Percentiles rank a stretch among this genome's conserved stretches.
Evolutionary conservation across 1,140 invertebrate species (phyloP).

Genomic region (Rhyzopertha dominica): DNA sequence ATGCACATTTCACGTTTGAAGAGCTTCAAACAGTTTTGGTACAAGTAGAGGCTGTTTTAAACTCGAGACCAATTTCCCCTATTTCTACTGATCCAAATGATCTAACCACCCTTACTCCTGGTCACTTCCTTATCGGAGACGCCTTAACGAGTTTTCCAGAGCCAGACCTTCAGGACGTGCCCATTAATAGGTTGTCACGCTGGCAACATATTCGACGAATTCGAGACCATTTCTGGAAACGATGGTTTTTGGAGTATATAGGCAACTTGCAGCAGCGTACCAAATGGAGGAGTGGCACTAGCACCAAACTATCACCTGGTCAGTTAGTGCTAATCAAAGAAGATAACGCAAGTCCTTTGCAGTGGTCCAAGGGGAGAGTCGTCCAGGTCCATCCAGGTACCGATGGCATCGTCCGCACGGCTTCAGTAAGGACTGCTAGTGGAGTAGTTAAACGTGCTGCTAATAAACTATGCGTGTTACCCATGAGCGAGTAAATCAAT

Average conservation of each 20-base stretch:
- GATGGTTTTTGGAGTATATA: conserved; percentile 33
- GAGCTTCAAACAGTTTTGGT: conserved; percentile 8
- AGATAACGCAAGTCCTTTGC: no score
- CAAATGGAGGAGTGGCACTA: no score
- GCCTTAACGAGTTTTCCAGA: conserved; percentile 23
- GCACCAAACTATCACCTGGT: no score
- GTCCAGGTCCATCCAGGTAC: no score
- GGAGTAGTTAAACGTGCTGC: no score
- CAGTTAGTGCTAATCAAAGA: no score
- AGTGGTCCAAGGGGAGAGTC: no score
- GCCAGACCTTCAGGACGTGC: conserved; percentile 3
- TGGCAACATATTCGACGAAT: conserved; percentile 27
- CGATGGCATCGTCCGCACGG: no score
- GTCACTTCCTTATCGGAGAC: conserved; percentile 8
- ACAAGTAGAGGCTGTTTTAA: conserved; percentile 7
- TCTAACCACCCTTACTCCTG: conserved; percentile 8
- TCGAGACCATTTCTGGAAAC: conserved; percentile 30
- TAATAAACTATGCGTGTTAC: no score
- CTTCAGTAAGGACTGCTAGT: no score
- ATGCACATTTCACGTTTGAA: no score
- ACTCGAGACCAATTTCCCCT: conserved; percentile 13
- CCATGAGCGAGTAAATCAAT: no score
- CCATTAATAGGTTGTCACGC: conserved; percentile 10
- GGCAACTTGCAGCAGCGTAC: conserved; percentile 19
- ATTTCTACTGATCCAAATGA: conserved; percentile 13